Base-by-base conservation (phyloP, 2,113 vertebrate species). In the Archocentrus centrarchus region DNA sequence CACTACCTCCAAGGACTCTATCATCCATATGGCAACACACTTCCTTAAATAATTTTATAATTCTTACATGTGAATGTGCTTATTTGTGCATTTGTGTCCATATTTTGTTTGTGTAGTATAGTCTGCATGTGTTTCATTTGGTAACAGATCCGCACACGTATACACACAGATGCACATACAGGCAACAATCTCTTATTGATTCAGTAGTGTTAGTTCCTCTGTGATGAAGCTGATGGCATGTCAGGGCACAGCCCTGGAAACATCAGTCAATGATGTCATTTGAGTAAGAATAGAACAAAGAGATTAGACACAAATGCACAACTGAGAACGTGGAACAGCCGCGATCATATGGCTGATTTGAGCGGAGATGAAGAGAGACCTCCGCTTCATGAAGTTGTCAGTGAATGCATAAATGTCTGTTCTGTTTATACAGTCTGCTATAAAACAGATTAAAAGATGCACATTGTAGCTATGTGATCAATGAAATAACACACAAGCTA, bases 271-370 rank as follows among this genome's bases (percentile, higher is more conserved):
- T 92, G 86, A 89, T 82, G 76, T 91, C 89, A 92, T 84, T 59
- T 22, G 32, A 77, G 66, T 79, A 88, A 86, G 75, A 93, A 91
- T 90, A 93, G 89, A 91, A 62, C 47, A 7, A 18, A 57, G 86
- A 93, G 89, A 91, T 93, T 91, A 89, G 79, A 78, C 27, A 78
- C 84, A 91, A 89, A 91, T 82, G 88, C 87, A 68, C 80, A 79
- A 77, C 39, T 55, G 55, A 87, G 87, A 81, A 60, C 70, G 27
- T 14, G 53, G 58, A 86, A 89, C 62, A 92, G 79, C 83, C 83
- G 35, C 6, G 3, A 64, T 61, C 37, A 20, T 22, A 41, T 9
- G 11, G 20, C 14, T 44, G 44, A 81, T 81, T 76, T 81, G 39
- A 86, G 47, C 62, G 60, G 47, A 35, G 62, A 41, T 58, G 22